Evolutionary conservation across 2,888 invertebrate species (phyloP).

Genomic region (Tipula lateralis): DNA sequence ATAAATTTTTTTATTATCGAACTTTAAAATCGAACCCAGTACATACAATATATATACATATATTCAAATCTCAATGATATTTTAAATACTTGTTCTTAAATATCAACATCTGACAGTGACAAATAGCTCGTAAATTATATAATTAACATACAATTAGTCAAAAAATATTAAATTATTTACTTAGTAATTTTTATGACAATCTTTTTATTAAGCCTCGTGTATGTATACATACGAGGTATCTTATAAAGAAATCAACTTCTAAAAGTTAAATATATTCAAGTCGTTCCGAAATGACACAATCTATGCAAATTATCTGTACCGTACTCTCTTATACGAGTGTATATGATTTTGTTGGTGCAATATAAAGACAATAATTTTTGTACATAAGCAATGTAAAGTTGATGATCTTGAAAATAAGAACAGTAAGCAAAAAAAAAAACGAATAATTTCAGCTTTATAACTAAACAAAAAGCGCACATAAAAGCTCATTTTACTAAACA

Average conservation of each 20-base stretch:
- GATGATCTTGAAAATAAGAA: constrained; percentile 24
- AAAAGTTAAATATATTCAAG: not conserved
- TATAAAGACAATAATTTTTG: not conserved
- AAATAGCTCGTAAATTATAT: constrained; percentile 19
- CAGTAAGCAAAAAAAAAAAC: not conserved
- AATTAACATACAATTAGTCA: constrained; percentile 24
- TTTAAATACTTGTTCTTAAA: constrained; percentile 11
- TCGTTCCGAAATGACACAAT: not conserved
- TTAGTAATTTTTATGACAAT: constrained; percentile 6
- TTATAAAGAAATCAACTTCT: not conserved
- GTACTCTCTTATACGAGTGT: not conserved
- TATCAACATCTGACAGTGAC: not conserved
- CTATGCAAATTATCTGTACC: not conserved
- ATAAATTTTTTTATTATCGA: not conserved
- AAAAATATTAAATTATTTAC: not conserved
- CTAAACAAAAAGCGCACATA: not conserved
- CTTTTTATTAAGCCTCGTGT: not conserved
- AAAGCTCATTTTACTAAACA: not conserved
- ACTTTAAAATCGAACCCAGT: not conserved
- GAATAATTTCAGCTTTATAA: not conserved
- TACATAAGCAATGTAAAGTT: not conserved
- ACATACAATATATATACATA: not conserved
- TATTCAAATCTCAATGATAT: not conserved
- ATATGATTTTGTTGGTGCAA: not conserved
- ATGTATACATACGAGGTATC: not conserved